Conservation (phyloP, 2,113 vertebrate species). For the Sciurus niger region DNA sequence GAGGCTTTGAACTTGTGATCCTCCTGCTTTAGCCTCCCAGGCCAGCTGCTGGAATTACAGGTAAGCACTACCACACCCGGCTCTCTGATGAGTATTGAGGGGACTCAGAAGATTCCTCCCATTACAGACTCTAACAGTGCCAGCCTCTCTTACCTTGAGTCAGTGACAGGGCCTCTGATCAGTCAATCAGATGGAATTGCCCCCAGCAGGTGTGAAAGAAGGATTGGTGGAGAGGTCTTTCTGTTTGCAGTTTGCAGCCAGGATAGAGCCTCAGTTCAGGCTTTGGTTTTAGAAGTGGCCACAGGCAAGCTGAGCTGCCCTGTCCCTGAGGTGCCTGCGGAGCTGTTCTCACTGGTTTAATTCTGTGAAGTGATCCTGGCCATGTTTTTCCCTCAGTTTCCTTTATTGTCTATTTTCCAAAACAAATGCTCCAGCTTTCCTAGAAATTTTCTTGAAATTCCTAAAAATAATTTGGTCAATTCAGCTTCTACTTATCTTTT, state of each 20-base stretch:
- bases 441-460: background rate
- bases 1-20: no score
- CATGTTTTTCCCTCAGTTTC: background rate
- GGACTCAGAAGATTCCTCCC: background rate
- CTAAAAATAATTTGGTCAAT: background rate
- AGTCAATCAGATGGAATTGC: background rate
- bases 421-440: background rate
- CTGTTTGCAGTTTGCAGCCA: background rate
- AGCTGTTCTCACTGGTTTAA: background rate
- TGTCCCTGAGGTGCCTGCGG: background rate
- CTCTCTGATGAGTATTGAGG: background rate
- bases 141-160: background rate
- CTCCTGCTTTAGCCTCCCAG: no score
- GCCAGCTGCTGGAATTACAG: no score
- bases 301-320: background rate
- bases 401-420: slow-evolving; percentile 24
- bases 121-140: background rate
- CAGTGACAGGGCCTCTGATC: background rate
- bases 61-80: no score
- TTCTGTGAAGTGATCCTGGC: background rate
- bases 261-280: background rate
- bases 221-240: no score
- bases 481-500: background rate
- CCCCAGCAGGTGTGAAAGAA: background rate
- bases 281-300: background rate